Evolutionary conservation across 1,140 invertebrate species (phyloP).

Genomic region (Dinoponera quadriceps): DNA sequence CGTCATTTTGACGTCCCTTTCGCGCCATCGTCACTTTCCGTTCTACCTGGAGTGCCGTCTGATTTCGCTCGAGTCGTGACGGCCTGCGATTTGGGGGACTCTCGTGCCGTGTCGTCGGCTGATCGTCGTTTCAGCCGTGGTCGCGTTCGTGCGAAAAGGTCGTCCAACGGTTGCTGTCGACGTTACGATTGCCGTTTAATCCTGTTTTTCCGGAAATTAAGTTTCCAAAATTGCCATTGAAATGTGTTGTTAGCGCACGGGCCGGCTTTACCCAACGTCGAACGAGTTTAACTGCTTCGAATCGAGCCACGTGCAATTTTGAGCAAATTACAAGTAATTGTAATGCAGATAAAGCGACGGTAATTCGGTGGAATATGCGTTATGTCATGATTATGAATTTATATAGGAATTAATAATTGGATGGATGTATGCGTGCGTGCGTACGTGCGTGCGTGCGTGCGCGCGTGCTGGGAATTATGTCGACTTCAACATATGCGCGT

Average conservation of each 20-base stretch:
- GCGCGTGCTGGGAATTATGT: slow-evolving; percentile 56
- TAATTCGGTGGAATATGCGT: slow-evolving; percentile 56
- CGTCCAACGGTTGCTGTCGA: no score
- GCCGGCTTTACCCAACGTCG: not conserved
- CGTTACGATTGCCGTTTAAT: slow-evolving; percentile 8
- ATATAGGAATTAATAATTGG: slow-evolving; percentile 61
- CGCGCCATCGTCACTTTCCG: not conserved
- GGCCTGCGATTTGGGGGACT: not conserved
- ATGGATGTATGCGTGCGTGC: slow-evolving; percentile 36
- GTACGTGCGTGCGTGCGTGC: slow-evolving; percentile 31
- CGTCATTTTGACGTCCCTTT: not conserved
- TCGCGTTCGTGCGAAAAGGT: not conserved
- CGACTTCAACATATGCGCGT: slow-evolving; percentile 32
- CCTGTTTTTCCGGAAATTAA: slow-evolving; percentile 33
- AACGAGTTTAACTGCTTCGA: slow-evolving; percentile 51
- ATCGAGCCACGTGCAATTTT: slow-evolving; percentile 46
- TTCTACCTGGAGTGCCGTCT: no score
- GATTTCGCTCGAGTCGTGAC: not conserved
- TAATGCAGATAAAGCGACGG: slow-evolving; percentile 59
- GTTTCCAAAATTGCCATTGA: slow-evolving; percentile 27
- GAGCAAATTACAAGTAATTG: slow-evolving; percentile 59
- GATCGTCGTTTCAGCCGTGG: not conserved
- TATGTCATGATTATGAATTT: slow-evolving; percentile 59
- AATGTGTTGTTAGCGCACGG: not conserved
- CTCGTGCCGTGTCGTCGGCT: not conserved